These are phyloP conservation scores for Drosophila punjabiensis DNA, from an alignment of 1,140 invertebrate genomes.

Conservation along the genomic window DNA sequence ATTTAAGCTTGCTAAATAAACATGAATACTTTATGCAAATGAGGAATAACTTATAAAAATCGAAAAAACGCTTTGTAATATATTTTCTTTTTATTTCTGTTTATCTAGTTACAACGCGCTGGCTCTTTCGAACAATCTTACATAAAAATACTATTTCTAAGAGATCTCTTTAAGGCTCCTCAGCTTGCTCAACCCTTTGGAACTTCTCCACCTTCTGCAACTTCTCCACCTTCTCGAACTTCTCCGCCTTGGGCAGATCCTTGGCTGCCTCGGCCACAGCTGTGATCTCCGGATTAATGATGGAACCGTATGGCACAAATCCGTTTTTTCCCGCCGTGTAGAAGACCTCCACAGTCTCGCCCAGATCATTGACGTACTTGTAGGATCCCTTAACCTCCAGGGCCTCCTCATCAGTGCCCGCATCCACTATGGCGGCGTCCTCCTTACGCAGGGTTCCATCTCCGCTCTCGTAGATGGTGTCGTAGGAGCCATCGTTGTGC, in stretches of 20 bases:
- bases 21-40: constrained; percentile 11
- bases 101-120: constrained; percentile 24
- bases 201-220: constrained; percentile 19
- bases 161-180: constrained; percentile 21
- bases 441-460: constrained; percentile 69
- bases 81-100: constrained; percentile 19
- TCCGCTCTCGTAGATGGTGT: constrained; percentile 22
- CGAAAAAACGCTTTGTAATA: background rate
- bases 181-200: background rate
- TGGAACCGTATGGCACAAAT: constrained; percentile 67
- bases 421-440: constrained; percentile 36
- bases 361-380: constrained; percentile 65
- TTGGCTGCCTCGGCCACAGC: constrained; percentile 71
- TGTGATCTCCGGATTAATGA: constrained; percentile 72
- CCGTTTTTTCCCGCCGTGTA: constrained; percentile 81
- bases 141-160: constrained; percentile 1
- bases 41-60: background rate
- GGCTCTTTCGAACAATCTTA: constrained; percentile 13
- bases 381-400: constrained; percentile 74
- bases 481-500: constrained; percentile 56
- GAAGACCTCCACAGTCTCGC: constrained; percentile 67
- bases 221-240: constrained; percentile 1
- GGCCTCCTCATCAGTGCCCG: constrained; percentile 57
- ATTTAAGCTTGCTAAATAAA: background rate
- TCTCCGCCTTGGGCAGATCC: constrained; percentile 60